Base-by-base conservation (phyloP, 1,140 invertebrate species). In the Zaprionus davidi region DNA sequence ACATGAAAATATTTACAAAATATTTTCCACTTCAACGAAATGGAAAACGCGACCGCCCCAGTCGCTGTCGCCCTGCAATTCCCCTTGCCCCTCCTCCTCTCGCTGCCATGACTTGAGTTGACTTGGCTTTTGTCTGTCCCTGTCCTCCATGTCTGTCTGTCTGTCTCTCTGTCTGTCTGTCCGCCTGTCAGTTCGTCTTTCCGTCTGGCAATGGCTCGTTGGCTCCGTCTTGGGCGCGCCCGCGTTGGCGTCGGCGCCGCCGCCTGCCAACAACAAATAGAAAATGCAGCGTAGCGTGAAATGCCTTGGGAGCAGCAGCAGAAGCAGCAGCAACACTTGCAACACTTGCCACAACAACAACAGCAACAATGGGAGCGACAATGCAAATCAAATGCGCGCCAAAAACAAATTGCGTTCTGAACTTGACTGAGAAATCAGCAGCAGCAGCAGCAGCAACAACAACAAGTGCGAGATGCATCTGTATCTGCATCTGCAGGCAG, bases 1-100 rank as follows among this genome's bases (percentile, higher is more conserved):
- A 82, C 75, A 80, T 71, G 73, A 91, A 90, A 91, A 91, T 91
- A 90, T 90, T 90, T 90, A 90, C 87, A 91, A 91, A 90, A 91
- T 91, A 91, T 90, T 90, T 90, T 91, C 81, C 88, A 90, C 90
- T 90, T 90, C 90, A 91, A 90, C 87, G 88, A 90, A 83, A 90
- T 90, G 87, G 87, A 87, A 91, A 91, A 86, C 84, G 82, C 85
- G 86, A 84, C 86, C 85, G 82, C 85, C 86, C 85, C 81, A 85
- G 81, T 77, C 55, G 73, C 85, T 58, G 75, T 41, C 69, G 55
- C 44, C 13, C 12, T 49, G 38, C 22, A 36, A 36, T 44, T 3
- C 26, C 55, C 5, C 15, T 2, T 9, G 9, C 15, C n/a, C 13
- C 44, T 5, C 36, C 6, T 24, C 9, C 41, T 5, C 44, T 6